Base-by-base conservation (phyloP, 2,888 invertebrate genomes). In the Drosophila nr. fundita region DNA sequence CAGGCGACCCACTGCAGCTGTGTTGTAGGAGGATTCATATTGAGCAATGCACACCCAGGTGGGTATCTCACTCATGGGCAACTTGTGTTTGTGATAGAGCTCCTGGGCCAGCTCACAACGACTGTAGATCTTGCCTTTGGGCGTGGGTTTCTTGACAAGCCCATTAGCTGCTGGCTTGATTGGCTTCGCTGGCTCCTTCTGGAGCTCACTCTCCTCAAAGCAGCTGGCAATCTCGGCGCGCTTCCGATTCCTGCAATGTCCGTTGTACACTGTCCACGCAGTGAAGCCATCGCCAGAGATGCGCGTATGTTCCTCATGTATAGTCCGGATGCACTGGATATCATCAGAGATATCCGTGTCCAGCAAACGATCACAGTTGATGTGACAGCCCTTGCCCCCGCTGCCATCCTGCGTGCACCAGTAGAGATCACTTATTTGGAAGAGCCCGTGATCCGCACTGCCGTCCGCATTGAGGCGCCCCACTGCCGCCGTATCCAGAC, bases 1-100 rank as follows among this genome's bases (percentile, higher is more conserved):
- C 0, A 91, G 68, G 72, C 91, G 92, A 1, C 95, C 95, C 40
- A 94, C 92, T 0, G 95, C 95, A 0, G 95, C 94, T 4, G 96
- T 96, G 87, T 96, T 95, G 88, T 94, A 95, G n/a, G 94, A 94
- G 1, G 96, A 96, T 91, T 96, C 96, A 92, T 96, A 95, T 83
- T 94, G 94, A 3, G 96, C 96, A 76, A 96, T 95, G 93, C 96
- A 96, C 29, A 96, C 95, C 95, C 95, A 95, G 10, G 94, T 95
- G 32, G 95, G 93, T 62, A 95, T 91, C 78, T 94, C 90, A 2
- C 94, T 93, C 66, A 92, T 92, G 1, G 94, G 92, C 18, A 95
- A 92, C 21, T 94, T 94, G 78, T 95, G 94, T 18, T 91, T 92
- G 34, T 93, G 86, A 29, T 92, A 91, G 27, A 96, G 92, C 73